phyloP scores from a whole-genome alignment of 2,113 vertebrate species.

The Cochlearius cochlearius region DNA sequence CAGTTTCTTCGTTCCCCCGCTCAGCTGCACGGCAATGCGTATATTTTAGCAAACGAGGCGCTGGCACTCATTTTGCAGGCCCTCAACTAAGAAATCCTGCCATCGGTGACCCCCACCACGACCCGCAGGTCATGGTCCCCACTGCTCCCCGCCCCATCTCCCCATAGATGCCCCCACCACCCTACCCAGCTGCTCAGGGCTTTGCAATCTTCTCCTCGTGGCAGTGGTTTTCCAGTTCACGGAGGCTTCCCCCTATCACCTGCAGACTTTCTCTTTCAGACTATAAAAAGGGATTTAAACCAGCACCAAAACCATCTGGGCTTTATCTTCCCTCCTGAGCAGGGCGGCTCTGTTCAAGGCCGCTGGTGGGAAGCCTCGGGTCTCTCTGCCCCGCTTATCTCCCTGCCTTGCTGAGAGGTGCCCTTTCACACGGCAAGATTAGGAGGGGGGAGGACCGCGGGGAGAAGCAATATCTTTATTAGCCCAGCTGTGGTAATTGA shows the following conservation, averaged over 20 bases:
- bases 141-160: too few relatives aligned
- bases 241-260: not conserved
- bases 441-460: not conserved
- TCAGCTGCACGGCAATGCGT: not conserved
- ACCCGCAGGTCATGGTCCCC: not conserved
- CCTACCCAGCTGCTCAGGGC: not conserved
- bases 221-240: not conserved
- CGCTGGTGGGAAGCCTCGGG: not conserved
- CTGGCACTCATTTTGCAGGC: not conserved
- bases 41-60: fast-evolving
- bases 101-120: fast-evolving
- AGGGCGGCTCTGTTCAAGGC: not conserved
- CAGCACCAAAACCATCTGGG: not conserved
- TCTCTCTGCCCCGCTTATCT: not conserved
- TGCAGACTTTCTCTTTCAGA: slow-evolving; percentile 2
- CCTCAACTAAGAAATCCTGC: not conserved
- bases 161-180: fast-evolving
- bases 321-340: not conserved
- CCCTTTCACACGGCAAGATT: not conserved
- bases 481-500: not conserved
- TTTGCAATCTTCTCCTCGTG: not conserved
- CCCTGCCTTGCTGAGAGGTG: not conserved
- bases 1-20: not conserved
- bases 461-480: not conserved
- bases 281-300: not conserved